These are phyloP conservation scores for Chionis minor DNA, from an alignment of 2,113 vertebrate species.

Conservation along the genomic window DNA sequence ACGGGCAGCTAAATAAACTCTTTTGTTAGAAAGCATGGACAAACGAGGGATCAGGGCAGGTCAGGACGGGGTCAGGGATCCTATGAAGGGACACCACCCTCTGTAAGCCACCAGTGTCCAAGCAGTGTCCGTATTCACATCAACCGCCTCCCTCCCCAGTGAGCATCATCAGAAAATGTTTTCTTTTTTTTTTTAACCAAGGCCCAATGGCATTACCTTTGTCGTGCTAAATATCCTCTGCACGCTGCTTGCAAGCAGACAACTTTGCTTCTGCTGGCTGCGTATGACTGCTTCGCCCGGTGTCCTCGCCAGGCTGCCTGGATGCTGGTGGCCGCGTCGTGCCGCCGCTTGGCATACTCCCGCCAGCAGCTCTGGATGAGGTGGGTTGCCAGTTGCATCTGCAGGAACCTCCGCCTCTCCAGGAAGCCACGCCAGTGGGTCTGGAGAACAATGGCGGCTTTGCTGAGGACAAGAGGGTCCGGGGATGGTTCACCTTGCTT, in stretches of 20 bases:
- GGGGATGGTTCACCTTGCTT: constrained; percentile 50
- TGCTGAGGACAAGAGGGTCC: constrained; percentile 52
- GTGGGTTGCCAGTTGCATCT: constrained; percentile 78
- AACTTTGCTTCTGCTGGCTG: constrained; percentile 63
- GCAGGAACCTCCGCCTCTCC: constrained; percentile 76
- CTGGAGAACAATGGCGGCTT: constrained; percentile 84
- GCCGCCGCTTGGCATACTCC: constrained; percentile 56
- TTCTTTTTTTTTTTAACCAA: rapidly evolving
- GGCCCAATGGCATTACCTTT: constrained; percentile 64
- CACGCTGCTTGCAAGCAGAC: constrained; percentile 79
- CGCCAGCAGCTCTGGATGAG: constrained; percentile 89
- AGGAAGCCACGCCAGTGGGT: constrained; percentile 84
- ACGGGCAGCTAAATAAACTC: neutral
- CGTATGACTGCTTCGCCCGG: constrained; percentile 65
- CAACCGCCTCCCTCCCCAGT: neutral
- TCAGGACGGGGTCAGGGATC: neutral
- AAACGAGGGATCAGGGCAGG: neutral
- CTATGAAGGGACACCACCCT: rapidly evolving
- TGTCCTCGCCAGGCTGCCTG: constrained; percentile 89
- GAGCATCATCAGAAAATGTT: rapidly evolving
- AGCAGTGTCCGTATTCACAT: neutral
- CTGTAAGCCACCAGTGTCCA: rapidly evolving
- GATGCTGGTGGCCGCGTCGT: constrained; percentile 79
- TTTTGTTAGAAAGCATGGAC: neutral
- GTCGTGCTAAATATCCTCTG: constrained; percentile 82